Base-by-base conservation (phyloP, 2,797 vertebrate species). In the Eremophila alpestris region DNA sequence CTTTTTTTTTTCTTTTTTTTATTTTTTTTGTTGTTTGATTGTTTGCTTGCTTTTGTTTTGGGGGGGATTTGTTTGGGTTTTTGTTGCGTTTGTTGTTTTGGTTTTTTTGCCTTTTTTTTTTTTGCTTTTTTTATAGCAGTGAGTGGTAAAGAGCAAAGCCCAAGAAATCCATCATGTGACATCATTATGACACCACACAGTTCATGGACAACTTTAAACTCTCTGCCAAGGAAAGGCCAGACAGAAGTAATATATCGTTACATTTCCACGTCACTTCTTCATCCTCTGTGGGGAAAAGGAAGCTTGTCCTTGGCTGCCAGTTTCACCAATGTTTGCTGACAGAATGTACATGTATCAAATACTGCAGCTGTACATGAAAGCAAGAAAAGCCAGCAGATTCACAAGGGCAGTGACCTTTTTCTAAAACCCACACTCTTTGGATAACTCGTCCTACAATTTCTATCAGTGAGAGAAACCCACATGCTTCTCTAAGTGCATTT, bases 181-280 rank as follows among this genome's bases (percentile, higher is more conserved):
- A 94, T 97, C 89, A 94, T 90, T 83, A 92, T 93, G 83, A 93
- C 13, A 93, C 68, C 75, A 89, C 32, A 56, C 38, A 90, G 77
- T 36, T 92, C 89, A 85, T 3, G 1, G 13, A 86, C 48, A 45
- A 76, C 73, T 79, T 84, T 69, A 92, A 90, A 83, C 43, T 18
- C 52, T 76, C 17, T 77, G 80, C 52, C 86, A 92, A 89, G 86
- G 46, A 90, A 91, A 90, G 93, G 93, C 46, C 92, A 96, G 93
- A 58, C 59, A 90, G 77, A 73, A 87, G 41, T 32, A 92, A 95
- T 67, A 65, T n/a, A 76, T 90, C 1, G 1, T 88, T 83, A 68
- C 4, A 2, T 71, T 86, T 81, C 51, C 64, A 68, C 15, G 9
- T 64, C 82, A 81, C 46, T 89, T 55, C 60, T 77, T 74, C 64